Base-by-base conservation (phyloP, 92 coral and sea anemone genomes). In the Virgularia gustaviana region DNA sequence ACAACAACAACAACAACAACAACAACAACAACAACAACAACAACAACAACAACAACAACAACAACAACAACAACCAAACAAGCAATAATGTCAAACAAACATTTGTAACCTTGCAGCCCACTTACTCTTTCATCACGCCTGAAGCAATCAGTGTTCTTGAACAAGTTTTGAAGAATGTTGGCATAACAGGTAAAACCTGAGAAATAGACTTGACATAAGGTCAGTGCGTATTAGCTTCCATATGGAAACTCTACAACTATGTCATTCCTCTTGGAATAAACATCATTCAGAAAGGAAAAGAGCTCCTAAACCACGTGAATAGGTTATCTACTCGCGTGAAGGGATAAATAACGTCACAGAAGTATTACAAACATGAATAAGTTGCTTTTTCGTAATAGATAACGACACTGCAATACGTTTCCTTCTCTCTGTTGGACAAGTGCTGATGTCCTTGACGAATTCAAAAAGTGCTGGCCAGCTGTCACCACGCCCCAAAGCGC, bases 371-470 rank as follows among this genome's bases (percentile, higher is more conserved):
- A 2, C 2, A 47, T 16, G 4, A 19, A 4, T 3, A 47, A 13
- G 9, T 16, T 47, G 55, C 22, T 47, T 25, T 72, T 78, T 29
- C 34, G 2, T 78, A 68, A 3, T 63, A 88, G 95, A 85, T 70
- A 83, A 87, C 71, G 83, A 79, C 30, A 70, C 87, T 24, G 95
- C 79, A 3, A 56, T 88, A 24, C 75, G 81, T 22, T 88, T 88
- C 38, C 79, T 88, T 47, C 73, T 62, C 41, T 82, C 81, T 10
- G 73, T 88, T 19, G 71, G 82, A 18, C 76, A 71, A 49, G 61
- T 68, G 16, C 20, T 68, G 13, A 68, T 68, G 75, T 68, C 75
- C 11, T 30, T 68, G 7, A n/a, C n/a, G n/a, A n/a, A n/a, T n/a
- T 51, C 75, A 37, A 49, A 68, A 27, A 49, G 23, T 9, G 44